A percentile compares a stretch with the other conserved stretches of the same genome.
Evolutionary conservation across 2,797 vertebrate genomes (phyloP).

Genomic region (Onychomys arenicola): DNA sequence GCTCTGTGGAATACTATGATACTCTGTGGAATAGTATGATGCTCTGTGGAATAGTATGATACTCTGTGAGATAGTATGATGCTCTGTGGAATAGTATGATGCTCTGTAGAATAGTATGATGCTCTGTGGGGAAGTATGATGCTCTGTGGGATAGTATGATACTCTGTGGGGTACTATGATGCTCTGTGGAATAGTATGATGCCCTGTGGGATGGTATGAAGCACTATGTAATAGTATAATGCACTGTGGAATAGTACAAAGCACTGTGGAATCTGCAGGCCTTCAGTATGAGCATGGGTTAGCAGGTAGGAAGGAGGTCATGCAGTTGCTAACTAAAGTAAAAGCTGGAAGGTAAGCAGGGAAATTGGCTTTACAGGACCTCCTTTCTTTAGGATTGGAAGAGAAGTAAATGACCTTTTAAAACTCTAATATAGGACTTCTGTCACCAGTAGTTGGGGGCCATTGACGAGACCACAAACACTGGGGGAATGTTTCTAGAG

Average conservation of each 20-base stretch:
- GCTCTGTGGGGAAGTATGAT: background rate
- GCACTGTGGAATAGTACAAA: background rate
- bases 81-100: background rate
- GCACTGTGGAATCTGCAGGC: background rate
- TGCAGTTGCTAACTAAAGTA: background rate
- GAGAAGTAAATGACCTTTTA: background rate
- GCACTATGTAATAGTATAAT: background rate
- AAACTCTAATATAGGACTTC: too few species aligned
- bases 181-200: too few species aligned
- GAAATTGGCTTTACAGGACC: background rate
- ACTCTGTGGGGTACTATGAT: too few species aligned
- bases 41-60: too few species aligned
- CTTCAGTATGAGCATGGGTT: background rate
- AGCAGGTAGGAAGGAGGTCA: background rate
- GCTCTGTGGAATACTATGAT: background rate
- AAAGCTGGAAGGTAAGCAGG: background rate
- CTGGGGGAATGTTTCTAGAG: background rate
- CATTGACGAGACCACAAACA: background rate
- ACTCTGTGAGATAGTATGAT: too few species aligned
- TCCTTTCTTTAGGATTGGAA: background rate
- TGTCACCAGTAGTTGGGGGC: background rate
- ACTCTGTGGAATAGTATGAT: too few species aligned
- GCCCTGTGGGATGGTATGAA: background rate
- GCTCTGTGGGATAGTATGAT: too few species aligned
- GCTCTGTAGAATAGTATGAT: background rate